A percentile compares a stretch with the other conserved stretches of the same genome.
Evolutionary conservation across 2,797 vertebrate species (phyloP).

Genomic region (Morus bassanus): DNA sequence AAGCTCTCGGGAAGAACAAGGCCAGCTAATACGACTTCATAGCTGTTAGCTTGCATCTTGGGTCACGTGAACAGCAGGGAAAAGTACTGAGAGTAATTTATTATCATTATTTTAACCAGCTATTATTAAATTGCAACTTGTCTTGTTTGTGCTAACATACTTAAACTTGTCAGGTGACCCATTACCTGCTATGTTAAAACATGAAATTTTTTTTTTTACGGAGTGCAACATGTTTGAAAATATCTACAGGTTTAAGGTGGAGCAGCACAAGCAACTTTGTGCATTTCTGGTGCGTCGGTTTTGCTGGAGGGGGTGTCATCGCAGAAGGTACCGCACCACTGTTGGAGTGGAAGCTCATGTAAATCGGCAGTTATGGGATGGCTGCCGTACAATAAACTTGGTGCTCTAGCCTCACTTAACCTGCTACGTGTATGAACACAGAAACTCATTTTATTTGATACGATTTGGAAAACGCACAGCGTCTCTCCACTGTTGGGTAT

Average conservation of each 20-base stretch:
- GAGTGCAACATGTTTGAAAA: neutral
- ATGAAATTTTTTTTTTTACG: neutral
- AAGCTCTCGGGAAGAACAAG: neutral
- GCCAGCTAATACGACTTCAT: neutral
- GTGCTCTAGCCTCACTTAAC: neutral
- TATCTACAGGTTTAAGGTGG: neutral
- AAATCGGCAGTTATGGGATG: neutral
- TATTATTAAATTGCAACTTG: conserved; percentile 12
- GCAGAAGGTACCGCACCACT: neutral
- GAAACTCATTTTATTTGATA: neutral
- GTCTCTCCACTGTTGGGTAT: neutral
- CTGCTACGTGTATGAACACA: neutral
- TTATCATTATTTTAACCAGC: conserved; percentile 23
- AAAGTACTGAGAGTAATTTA: neutral
- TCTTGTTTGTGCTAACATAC: neutral
- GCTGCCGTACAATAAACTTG: neutral
- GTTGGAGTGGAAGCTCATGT: neutral
- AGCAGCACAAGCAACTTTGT: neutral
- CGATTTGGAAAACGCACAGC: neutral
- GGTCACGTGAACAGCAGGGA: neutral
- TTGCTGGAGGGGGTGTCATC: neutral
- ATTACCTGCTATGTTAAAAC: neutral
- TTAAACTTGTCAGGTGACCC: neutral
- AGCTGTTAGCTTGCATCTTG: neutral
- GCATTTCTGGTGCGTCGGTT: neutral